These are phyloP conservation scores for Eupithecia subfuscata DNA, from an alignment of 2,888 invertebrate genomes.

Conservation along the genomic window DNA sequence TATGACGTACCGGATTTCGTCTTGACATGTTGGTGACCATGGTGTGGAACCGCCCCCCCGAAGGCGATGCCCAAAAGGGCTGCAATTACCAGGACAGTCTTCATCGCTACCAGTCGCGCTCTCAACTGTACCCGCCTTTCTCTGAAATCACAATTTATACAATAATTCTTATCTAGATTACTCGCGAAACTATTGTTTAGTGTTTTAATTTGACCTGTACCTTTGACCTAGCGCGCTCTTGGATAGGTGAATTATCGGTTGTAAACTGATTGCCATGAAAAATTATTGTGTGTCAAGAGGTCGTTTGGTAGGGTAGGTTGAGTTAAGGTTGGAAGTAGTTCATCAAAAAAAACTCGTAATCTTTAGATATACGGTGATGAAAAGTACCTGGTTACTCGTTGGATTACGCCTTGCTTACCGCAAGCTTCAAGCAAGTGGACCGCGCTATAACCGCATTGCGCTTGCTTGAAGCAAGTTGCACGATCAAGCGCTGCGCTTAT, in stretches of 20 bases:
- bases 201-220: constrained; percentile 15
- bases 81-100: constrained; percentile 75
- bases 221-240: constrained; percentile 1
- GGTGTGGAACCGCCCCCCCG: constrained; percentile 57
- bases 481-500: too few species aligned
- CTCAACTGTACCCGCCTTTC: constrained; percentile 62
- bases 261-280: not conserved
- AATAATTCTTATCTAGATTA: constrained; percentile 24
- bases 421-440: too few species aligned
- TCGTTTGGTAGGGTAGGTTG: not conserved
- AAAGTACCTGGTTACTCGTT: too few species aligned
- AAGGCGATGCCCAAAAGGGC: constrained; percentile 69
- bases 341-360: not conserved
- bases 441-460: too few species aligned
- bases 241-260: not conserved
- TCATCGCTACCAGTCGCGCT: constrained; percentile 68
- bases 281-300: not conserved
- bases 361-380: not conserved
- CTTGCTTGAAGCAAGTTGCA: too few species aligned
- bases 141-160: constrained; percentile 49
- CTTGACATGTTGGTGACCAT: constrained; percentile 47
- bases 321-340: not conserved
- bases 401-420: too few species aligned
- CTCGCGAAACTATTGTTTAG: constrained; percentile 15
- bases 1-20: constrained; percentile 54